Percentiles rank a stretch among this genome's conserved stretches.
These are phyloP conservation scores for Sturnus vulgaris DNA, from an alignment of 2,113 vertebrate genomes.

Conservation along the genomic window DNA sequence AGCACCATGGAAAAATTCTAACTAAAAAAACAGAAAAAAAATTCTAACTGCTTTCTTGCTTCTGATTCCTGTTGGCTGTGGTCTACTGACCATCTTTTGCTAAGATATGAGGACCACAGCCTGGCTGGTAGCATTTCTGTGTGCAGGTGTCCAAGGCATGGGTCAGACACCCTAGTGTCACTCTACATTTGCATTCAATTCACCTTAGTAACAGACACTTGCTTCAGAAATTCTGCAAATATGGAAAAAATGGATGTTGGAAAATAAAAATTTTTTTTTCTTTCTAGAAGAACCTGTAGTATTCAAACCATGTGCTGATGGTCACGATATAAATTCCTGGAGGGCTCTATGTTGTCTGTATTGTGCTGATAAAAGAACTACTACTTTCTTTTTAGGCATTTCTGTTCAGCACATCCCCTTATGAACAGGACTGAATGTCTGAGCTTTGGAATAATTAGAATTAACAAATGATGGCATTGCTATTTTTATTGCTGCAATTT, in stretches of 20 bases:
- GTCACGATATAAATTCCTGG: not conserved
- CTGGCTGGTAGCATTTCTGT: not conserved
- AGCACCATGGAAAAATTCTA: not conserved
- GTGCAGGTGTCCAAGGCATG: not conserved
- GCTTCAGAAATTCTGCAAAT: not conserved
- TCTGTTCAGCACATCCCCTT: not conserved
- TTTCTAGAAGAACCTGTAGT: not conserved
- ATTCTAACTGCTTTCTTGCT: not conserved
- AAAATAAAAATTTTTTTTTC: not conserved
- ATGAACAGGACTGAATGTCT: not conserved
- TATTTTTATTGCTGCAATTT: constrained; percentile 39
- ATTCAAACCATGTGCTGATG: not conserved
- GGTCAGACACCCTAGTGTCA: not conserved
- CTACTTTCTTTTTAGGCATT: not conserved
- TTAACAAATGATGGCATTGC: constrained; percentile 37
- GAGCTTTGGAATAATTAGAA: not conserved
- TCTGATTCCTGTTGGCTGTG: not conserved
- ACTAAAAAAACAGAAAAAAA: fast-evolving
- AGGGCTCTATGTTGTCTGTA: not conserved
- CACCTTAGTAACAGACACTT: not conserved
- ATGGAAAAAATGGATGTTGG: not conserved
- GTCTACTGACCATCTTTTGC: not conserved
- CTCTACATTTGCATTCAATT: fast-evolving
- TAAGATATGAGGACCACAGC: not conserved
- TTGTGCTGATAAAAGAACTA: not conserved